phyloP scores from a whole-genome alignment of 2,888 invertebrate genomes.

The Mythimna vitellina region DNA sequence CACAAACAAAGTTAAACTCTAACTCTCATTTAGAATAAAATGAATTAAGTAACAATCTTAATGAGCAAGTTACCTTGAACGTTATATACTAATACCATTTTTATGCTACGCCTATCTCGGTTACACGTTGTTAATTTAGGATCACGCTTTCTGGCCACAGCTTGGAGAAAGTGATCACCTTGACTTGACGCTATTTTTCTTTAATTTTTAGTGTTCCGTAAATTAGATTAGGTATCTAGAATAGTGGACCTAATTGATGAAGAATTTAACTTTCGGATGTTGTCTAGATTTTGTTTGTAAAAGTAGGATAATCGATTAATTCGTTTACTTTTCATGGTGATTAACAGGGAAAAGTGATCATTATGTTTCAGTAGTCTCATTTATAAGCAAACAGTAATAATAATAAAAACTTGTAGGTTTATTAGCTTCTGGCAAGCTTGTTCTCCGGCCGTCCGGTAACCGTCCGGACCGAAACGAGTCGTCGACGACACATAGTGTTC shows the following conservation, averaged over 20 bases:
- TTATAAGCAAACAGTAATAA: no score
- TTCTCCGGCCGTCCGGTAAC: no score
- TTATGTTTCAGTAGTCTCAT: no score
- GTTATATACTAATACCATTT: conserved; percentile 69
- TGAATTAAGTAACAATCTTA: conserved; percentile 71
- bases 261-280: conserved; percentile 3
- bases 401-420: no score
- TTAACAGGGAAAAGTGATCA: not conserved
- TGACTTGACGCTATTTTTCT: conserved; percentile 52
- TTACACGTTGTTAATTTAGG: conserved; percentile 87
- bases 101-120: conserved; percentile 69
- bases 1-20: conserved; percentile 34
- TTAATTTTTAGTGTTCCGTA: conserved; percentile 66
- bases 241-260: conserved; percentile 20
- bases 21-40: conserved; percentile 32
- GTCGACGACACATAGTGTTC: no score
- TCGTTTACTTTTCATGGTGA: not conserved
- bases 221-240: conserved; percentile 24
- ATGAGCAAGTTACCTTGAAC: conserved; percentile 69
- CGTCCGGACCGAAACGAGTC: no score
- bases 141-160: conserved; percentile 85
- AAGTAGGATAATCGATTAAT: not conserved
- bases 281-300: not conserved
- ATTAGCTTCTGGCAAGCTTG: no score
- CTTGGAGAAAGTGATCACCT: conserved; percentile 77